Evolutionary conservation across 2,797 vertebrate genomes (phyloP).

Genomic region (Paguma larvata): DNA sequence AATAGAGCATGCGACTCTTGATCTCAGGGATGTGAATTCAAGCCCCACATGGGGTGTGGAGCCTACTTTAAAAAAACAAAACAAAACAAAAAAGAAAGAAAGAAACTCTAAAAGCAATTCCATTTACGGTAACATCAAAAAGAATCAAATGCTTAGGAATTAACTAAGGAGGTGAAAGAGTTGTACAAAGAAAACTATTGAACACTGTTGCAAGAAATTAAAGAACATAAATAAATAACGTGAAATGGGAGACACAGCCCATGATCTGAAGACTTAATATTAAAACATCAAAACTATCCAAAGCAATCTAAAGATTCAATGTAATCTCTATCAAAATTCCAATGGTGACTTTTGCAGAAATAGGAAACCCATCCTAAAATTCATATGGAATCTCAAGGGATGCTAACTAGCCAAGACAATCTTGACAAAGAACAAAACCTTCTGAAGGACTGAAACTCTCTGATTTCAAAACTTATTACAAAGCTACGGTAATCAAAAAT

Average conservation of each 20-base stretch:
- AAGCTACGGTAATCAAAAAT: neutral
- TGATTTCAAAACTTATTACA: neutral
- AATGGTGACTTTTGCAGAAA: neutral
- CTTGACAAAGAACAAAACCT: neutral
- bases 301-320: neutral
- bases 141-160: neutral
- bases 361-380: neutral
- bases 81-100: no score
- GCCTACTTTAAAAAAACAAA: neutral
- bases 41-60: neutral
- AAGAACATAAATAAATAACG: neutral
- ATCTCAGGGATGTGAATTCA: neutral
- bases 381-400: neutral
- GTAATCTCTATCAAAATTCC: constrained; percentile 13
- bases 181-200: neutral
- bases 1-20: neutral
- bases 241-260: neutral
- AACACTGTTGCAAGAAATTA: neutral
- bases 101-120: constrained; percentile 3
- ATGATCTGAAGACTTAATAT: neutral
- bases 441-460: neutral
- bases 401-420: neutral
- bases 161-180: neutral
- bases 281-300: neutral
- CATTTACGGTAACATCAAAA: neutral